Percentiles rank a stretch among this genome's conserved stretches.
Evolutionary conservation across 2,113 vertebrate genomes (phyloP).

Genomic region (Tragelaphus scriptus): DNA sequence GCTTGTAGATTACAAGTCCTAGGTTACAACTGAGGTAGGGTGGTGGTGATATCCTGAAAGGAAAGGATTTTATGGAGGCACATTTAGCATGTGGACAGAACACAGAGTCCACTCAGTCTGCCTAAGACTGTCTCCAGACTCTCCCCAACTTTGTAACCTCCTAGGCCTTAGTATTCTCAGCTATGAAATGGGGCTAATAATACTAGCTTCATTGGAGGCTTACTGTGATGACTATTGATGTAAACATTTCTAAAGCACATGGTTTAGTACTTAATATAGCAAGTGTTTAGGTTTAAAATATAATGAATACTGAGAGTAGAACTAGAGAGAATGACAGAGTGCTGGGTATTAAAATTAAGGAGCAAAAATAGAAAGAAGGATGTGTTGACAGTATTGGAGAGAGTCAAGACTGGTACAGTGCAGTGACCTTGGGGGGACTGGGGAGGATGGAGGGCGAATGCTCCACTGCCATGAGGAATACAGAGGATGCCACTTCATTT

Average conservation of each 20-base stretch:
- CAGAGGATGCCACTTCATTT: background rate
- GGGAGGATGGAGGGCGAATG: background rate
- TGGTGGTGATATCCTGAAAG: background rate
- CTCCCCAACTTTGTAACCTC: background rate
- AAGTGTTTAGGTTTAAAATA: background rate
- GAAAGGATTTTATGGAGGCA: background rate
- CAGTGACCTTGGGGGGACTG: background rate
- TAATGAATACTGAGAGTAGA: background rate
- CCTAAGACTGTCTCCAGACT: background rate
- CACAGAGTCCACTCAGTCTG: background rate
- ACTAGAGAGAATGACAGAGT: background rate
- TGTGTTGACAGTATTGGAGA: background rate
- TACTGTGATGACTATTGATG: background rate
- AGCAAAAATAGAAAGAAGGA: background rate
- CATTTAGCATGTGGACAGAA: background rate
- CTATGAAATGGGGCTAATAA: background rate
- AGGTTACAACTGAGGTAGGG: fast-evolving
- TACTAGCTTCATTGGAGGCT: no score
- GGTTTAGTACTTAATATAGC: background rate
- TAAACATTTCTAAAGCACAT: background rate
- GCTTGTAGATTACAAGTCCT: background rate
- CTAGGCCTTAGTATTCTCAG: background rate
- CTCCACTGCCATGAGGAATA: fast-evolving
- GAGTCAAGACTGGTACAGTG: background rate
- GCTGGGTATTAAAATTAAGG: background rate